Evolutionary conservation across 2,888 invertebrate genomes (phyloP).

Genomic region (Meteorus cinctellus): DNA sequence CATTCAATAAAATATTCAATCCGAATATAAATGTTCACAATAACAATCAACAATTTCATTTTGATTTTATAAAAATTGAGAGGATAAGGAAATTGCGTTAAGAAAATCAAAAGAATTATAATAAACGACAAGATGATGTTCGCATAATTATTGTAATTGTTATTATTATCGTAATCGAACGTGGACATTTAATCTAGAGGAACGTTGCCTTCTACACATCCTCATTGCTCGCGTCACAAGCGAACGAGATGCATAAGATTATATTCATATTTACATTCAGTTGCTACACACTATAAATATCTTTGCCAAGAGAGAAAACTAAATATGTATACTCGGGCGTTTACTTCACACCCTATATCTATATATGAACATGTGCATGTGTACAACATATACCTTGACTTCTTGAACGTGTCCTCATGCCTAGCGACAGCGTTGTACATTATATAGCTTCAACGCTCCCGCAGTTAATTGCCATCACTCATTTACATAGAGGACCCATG

Average conservation of each 20-base stretch:
- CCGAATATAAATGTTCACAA: too few species aligned
- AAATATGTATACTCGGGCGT: slow-evolving; percentile 5
- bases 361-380: background rate
- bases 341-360: slow-evolving; percentile 22
- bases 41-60: too few species aligned
- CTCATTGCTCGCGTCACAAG: slow-evolving; percentile 15
- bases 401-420: background rate
- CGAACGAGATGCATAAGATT: slow-evolving; percentile 22
- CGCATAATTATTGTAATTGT: slow-evolving; percentile 49
- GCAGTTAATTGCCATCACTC: slow-evolving; percentile 67
- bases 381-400: background rate
- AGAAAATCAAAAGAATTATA: slow-evolving; percentile 35
- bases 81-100: too few species aligned
- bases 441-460: slow-evolving; percentile 45
- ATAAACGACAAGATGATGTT: slow-evolving; percentile 41
- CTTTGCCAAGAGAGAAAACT: background rate
- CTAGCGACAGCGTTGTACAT: slow-evolving; percentile 33
- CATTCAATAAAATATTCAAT: too few species aligned
- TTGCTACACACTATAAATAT: slow-evolving; percentile 33
- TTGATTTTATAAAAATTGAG: background rate
- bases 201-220: slow-evolving; percentile 21
- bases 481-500: slow-evolving; percentile 66
- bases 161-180: slow-evolving; percentile 47
- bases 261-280: slow-evolving; percentile 26
- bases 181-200: slow-evolving; percentile 38